Evolutionary conservation across 2,797 vertebrate species (phyloP).

Genomic region (Alfaro cultratus): DNA sequence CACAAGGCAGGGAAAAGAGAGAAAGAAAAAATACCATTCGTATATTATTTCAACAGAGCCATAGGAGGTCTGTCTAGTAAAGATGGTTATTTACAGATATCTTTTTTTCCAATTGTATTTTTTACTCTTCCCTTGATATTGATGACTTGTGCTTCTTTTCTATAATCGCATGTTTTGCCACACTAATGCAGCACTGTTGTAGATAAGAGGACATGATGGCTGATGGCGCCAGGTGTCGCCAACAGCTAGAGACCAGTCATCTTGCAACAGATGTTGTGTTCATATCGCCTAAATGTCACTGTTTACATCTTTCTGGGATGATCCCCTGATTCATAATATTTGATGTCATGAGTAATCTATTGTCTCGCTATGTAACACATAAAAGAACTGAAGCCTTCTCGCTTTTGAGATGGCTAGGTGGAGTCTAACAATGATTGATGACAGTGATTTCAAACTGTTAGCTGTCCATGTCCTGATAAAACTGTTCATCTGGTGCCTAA

Average conservation of each 20-base stretch:
- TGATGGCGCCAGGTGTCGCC: slow-evolving; percentile 64
- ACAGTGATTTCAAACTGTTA: slow-evolving; percentile 52
- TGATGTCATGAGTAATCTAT: slow-evolving; percentile 73
- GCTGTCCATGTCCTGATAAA: slow-evolving; percentile 60
- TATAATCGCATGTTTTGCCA: slow-evolving; percentile 82
- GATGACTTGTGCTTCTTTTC: slow-evolving; percentile 80
- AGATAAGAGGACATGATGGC: slow-evolving; percentile 74
- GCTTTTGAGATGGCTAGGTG: slow-evolving; percentile 62
- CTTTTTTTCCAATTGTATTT: slow-evolving; percentile 76
- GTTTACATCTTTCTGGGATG: slow-evolving; percentile 78
- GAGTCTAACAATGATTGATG: slow-evolving; percentile 41
- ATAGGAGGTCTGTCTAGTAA: slow-evolving; percentile 80
- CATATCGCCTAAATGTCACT: slow-evolving; percentile 77
- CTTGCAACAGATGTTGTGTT: slow-evolving; percentile 77
- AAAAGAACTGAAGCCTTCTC: slow-evolving; percentile 74
- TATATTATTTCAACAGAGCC: slow-evolving; percentile 80
- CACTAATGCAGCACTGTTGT: slow-evolving; percentile 81
- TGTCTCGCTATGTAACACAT: slow-evolving; percentile 72
- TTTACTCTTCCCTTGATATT: slow-evolving; percentile 76
- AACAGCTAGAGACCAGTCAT: slow-evolving; percentile 67
- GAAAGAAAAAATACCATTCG: slow-evolving; percentile 55
- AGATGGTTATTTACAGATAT: slow-evolving; percentile 80
- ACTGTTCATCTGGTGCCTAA: slow-evolving; percentile 66
- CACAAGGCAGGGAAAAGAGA: slow-evolving; percentile 69
- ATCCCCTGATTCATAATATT: slow-evolving; percentile 71